Conservation (phyloP, 2,797 vertebrate species). For the Ataeniobius toweri region DNA sequence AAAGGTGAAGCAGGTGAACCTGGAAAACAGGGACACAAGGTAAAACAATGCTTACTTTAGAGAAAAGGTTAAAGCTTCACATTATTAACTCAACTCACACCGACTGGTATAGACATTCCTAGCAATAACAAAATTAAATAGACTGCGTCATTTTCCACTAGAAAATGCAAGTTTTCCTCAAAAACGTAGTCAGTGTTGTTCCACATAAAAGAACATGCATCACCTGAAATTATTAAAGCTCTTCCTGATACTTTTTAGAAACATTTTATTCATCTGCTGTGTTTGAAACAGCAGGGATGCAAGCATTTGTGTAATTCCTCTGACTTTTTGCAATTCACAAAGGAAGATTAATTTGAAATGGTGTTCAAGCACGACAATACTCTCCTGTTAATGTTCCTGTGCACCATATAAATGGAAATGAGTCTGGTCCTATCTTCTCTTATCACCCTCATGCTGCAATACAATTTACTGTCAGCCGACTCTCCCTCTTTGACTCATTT, state of each 20-base stretch:
- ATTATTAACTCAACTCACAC: neutral
- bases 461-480: slow-evolving; percentile 68
- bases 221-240: slow-evolving; percentile 19
- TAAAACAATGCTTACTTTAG: slow-evolving; percentile 62
- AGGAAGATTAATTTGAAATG: slow-evolving; percentile 71
- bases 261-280: slow-evolving; percentile 43
- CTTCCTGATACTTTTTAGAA: slow-evolving; percentile 38
- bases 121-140: slow-evolving; percentile 15
- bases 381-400: slow-evolving; percentile 65
- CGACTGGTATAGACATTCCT: slow-evolving; percentile 2
- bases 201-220: slow-evolving; percentile 15
- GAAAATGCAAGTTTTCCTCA: neutral
- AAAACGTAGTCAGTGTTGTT: neutral
- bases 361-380: slow-evolving; percentile 63
- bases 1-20: slow-evolving; percentile 95
- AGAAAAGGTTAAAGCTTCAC: neutral
- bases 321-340: slow-evolving; percentile 50
- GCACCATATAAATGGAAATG: slow-evolving; percentile 79
- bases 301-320: slow-evolving; percentile 51
- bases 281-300: slow-evolving; percentile 58
- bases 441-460: slow-evolving; percentile 58
- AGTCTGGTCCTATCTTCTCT: slow-evolving; percentile 65
- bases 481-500: slow-evolving; percentile 40
- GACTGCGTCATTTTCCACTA: neutral
- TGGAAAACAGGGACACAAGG: slow-evolving; percentile 98